phyloP scores from a whole-genome alignment of 2,797 vertebrate species.

The Holocentrus rufus region DNA sequence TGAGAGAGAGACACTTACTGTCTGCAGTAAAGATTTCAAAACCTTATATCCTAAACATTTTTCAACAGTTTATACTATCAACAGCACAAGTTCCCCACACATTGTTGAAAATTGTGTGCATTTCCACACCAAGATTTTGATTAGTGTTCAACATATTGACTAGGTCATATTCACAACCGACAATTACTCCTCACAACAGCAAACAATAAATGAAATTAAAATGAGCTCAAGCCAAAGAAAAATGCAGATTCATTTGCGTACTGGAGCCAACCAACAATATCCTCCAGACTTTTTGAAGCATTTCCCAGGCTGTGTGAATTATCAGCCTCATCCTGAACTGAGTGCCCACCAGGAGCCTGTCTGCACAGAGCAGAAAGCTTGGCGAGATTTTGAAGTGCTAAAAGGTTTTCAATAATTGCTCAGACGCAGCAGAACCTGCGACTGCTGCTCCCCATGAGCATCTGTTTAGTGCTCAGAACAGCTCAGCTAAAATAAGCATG shows the following conservation, averaged over 20 bases:
- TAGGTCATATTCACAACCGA: neutral
- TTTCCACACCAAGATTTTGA: neutral
- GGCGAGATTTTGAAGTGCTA: neutral
- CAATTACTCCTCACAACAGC: neutral
- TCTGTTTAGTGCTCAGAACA: slow-evolving; percentile 7
- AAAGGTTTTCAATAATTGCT: neutral
- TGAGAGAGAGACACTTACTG: neutral
- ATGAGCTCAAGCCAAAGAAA: neutral
- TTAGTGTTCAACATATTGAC: neutral
- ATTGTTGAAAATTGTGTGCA: neutral
- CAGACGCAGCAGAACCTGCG: neutral
- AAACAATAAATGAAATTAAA: neutral
- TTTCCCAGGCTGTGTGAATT: slow-evolving; percentile 6
- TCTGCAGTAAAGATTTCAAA: neutral
- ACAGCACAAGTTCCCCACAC: neutral
- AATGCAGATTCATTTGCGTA: neutral
- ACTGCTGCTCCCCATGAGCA: neutral
- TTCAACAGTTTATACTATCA: neutral
- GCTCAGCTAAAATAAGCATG: neutral
- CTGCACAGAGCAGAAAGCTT: neutral
- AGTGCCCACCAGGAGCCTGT: slow-evolving; percentile 5
- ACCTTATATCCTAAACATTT: neutral
- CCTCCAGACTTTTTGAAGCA: neutral
- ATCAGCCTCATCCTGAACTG: slow-evolving; percentile 9
- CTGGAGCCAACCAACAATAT: neutral